phyloP scores from a whole-genome alignment of 2,888 invertebrate genomes.

The Drosophila paracracens region DNA sequence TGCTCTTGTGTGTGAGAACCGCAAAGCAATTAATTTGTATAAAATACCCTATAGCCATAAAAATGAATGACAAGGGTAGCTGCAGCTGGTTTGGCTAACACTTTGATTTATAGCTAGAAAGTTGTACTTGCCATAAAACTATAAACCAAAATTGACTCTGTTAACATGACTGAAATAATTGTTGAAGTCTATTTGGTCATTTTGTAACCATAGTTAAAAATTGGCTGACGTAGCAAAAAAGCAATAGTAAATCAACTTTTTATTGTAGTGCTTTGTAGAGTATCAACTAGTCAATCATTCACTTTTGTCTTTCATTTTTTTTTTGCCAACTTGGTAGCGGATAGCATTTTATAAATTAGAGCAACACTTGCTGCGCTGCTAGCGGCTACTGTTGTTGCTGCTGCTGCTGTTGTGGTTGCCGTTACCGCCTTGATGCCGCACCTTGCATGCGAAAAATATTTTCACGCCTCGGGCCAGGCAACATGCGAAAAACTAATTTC shows the following conservation, averaged over 20 bases:
- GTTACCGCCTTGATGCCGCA: conserved; percentile 61
- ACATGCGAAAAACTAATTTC: conserved; percentile 79
- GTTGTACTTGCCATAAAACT: not conserved
- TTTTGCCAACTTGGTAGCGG: conserved; percentile 64
- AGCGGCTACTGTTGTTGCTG: conserved; percentile 22
- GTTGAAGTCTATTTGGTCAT: too few species aligned
- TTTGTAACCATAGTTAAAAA: not conserved
- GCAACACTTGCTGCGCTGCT: conserved; percentile 74
- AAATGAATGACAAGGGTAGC: conserved; percentile 16
- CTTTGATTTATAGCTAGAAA: not conserved
- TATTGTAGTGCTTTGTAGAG: conserved; percentile 19
- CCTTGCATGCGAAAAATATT: conserved; percentile 78
- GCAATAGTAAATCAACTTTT: not conserved
- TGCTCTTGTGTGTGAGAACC: conserved; percentile 71
- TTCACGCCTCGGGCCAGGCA: conserved; percentile 73
- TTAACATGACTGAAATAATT: not conserved
- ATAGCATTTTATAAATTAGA: conserved; percentile 79
- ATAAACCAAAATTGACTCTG: not conserved
- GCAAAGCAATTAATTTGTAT: conserved; percentile 76
- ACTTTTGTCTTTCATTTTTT: conserved; percentile 24
- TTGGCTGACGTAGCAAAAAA: not conserved
- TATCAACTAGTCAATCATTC: conserved; percentile 31
- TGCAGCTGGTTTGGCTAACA: not conserved
- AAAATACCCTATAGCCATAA: conserved; percentile 57
- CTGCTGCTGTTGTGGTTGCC: conserved; percentile 26